Conservation (phyloP, 2,797 vertebrate species). For the Tachyglossus aculeatus region DNA sequence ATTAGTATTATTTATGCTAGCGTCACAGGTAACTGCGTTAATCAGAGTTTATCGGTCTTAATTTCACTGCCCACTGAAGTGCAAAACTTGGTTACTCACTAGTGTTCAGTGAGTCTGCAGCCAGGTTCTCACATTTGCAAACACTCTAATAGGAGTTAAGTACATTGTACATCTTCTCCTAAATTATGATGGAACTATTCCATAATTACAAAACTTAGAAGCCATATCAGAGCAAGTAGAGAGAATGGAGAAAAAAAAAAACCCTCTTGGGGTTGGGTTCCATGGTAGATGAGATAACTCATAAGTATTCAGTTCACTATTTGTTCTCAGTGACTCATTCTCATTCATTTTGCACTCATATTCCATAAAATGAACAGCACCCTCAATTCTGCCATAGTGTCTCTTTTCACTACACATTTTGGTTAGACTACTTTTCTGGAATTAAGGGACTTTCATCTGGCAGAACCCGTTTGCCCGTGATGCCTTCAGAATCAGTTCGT, state of each 20-base stretch:
- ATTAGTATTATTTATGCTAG: slow-evolving; percentile 53
- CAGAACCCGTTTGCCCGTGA: too few species aligned
- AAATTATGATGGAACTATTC: background rate
- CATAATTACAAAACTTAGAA: slow-evolving; percentile 1
- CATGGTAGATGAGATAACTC: background rate
- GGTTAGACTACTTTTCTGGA: too few species aligned
- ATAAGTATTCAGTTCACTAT: background rate
- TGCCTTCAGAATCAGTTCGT: too few species aligned
- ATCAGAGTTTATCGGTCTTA: slow-evolving; percentile 20
- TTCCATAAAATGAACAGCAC: background rate
- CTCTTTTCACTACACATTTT: too few species aligned
- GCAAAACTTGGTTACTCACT: slow-evolving; percentile 27
- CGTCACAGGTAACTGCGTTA: slow-evolving; percentile 29
- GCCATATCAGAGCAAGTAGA: background rate
- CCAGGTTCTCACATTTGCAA: slow-evolving; percentile 22
- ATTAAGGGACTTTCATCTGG: too few species aligned
- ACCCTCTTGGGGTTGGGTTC: background rate
- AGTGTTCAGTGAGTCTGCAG: slow-evolving; percentile 1
- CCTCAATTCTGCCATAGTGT: too few species aligned
- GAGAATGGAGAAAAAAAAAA: background rate
- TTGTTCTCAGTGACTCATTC: background rate
- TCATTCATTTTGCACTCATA: background rate
- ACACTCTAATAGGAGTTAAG: background rate
- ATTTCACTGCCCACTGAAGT: background rate
- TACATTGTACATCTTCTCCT: background rate